Evolutionary conservation across 1,140 invertebrate species (phyloP), one percentile per base, ranked within the genome.

Genomic region (Drosophila kanapiae): DNA sequence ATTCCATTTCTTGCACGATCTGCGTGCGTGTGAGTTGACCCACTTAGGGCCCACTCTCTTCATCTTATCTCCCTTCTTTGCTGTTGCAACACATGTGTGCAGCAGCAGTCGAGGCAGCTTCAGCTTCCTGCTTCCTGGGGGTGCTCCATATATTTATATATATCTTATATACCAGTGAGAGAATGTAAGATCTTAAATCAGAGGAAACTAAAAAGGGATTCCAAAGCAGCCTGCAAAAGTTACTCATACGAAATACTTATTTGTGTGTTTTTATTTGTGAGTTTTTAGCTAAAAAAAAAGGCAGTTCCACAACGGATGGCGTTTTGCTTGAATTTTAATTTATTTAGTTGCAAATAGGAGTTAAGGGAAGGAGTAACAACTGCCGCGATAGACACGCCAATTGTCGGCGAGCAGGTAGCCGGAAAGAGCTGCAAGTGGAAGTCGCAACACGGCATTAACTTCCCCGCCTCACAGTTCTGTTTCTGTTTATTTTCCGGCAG

Each of bases 271-370:
- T n/a, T n/a, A n/a, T n/a, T n/a, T n/a, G n/a, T n/a, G n/a, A n/a
- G n/a, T n/a, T n/a, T n/a, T n/a, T n/a, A n/a, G n/a, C n/a, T n/a
- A n/a, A n/a, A n/a, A n/a, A n/a, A n/a, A n/a, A 3, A 23, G 23
- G 23, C 23, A 23, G 23, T 3, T 23, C 23, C 23, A 23, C 1
- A 23, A 23, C 23, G 23, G 23, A 23, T 23, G 16, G 33, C 58
- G 65, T 75, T 83, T 64, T 75, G 84, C 79, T 80, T 61, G 80
- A 71, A 80, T 83, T 87, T 87, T 88, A 84, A 87, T 84, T 88
- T 88, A 87, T 88, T 88, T 88, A 78, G 84, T 83, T 80, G 71
- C 70, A 51, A 67, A 53, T 31, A 13, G 42, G 9, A 38, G 42
- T 27, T 27, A 49, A 23, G 42, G 47, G 49, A 82, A 68, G 23